Percentiles rank a stretch among this genome's conserved stretches.
These are phyloP conservation scores for Zaprionus vittiger DNA, from an alignment of 1,140 invertebrate genomes.

Conservation along the genomic window DNA sequence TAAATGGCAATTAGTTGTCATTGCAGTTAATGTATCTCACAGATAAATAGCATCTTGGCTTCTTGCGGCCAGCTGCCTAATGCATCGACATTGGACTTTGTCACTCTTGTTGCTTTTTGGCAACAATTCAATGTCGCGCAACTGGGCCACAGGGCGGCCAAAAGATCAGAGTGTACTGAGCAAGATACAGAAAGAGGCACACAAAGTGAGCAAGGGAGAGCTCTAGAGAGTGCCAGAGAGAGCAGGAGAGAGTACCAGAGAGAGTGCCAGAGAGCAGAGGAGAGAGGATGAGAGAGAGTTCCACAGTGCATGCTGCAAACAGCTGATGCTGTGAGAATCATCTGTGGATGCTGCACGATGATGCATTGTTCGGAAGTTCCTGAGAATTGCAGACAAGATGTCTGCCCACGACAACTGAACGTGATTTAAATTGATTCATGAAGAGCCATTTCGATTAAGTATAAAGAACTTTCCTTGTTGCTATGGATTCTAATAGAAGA, in stretches of 20 bases:
- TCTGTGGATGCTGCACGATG: neutral
- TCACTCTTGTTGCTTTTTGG: conserved; percentile 49
- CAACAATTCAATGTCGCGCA: conserved; percentile 64
- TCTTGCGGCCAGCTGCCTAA: conserved; percentile 51
- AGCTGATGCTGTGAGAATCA: conserved; percentile 1
- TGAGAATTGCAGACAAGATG: conserved; percentile 56
- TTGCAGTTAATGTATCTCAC: conserved; percentile 45
- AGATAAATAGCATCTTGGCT: conserved; percentile 37
- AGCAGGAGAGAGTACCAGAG: neutral
- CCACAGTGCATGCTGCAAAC: neutral
- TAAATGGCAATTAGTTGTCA: conserved; percentile 64
- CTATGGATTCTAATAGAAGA: neutral
- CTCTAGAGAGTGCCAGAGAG: neutral
- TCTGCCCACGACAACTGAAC: conserved; percentile 58
- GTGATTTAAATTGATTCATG: conserved; percentile 33
- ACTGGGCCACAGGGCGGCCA: conserved; percentile 38
- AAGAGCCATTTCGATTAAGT: neutral
- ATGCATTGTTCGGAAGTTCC: conserved; percentile 26
- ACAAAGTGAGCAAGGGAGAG: neutral
- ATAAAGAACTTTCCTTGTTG: neutral
- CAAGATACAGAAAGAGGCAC: neutral
- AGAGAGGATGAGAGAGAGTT: conserved; percentile 3
- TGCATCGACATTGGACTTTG: conserved; percentile 74
- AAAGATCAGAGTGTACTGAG: conserved; percentile 1
- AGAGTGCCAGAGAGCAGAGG: neutral